Evolutionary conservation across 2,888 invertebrate species (phyloP).

Genomic region (Dicyrtomina minuta): DNA sequence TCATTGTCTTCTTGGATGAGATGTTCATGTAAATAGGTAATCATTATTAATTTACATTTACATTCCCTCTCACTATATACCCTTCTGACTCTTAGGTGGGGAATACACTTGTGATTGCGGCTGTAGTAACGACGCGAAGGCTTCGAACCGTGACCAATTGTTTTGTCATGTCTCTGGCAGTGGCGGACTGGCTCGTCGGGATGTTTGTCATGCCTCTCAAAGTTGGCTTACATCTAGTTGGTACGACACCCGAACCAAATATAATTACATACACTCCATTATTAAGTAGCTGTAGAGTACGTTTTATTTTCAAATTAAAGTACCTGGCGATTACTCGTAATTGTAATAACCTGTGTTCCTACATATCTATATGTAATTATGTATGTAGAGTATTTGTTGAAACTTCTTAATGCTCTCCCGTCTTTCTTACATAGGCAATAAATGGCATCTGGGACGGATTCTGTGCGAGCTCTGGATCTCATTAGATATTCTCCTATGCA

Average conservation of each 20-base stretch:
- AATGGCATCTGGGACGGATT: slow-evolving; percentile 86
- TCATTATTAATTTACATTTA: no score
- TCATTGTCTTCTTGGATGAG: no score
- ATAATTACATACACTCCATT: no score
- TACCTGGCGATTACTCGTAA: background rate
- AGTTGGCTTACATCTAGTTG: slow-evolving; percentile 81
- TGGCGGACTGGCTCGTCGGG: slow-evolving; percentile 89
- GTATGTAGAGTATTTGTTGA: no score
- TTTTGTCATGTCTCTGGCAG: slow-evolving; percentile 90
- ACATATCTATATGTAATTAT: no score
- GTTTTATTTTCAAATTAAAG: background rate
- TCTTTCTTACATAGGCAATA: slow-evolving; percentile 47
- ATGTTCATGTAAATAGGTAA: no score
- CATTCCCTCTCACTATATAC: no score
- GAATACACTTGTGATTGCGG: slow-evolving; percentile 84
- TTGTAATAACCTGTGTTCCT: no score
- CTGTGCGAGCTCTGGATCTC: slow-evolving; percentile 91
- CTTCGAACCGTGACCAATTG: slow-evolving; percentile 91
- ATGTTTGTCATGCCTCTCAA: slow-evolving; percentile 94
- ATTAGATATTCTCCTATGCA: slow-evolving; percentile 87
- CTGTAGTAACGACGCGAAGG: slow-evolving; percentile 81
- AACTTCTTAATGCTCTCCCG: background rate
- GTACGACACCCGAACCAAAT: slow-evolving; percentile 67
- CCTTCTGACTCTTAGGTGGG: slow-evolving; percentile 71
- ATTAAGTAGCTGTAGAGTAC: background rate